These are phyloP conservation scores for Eupsittula cactorum DNA, from an alignment of 2,113 vertebrate species.

Conservation along the genomic window DNA sequence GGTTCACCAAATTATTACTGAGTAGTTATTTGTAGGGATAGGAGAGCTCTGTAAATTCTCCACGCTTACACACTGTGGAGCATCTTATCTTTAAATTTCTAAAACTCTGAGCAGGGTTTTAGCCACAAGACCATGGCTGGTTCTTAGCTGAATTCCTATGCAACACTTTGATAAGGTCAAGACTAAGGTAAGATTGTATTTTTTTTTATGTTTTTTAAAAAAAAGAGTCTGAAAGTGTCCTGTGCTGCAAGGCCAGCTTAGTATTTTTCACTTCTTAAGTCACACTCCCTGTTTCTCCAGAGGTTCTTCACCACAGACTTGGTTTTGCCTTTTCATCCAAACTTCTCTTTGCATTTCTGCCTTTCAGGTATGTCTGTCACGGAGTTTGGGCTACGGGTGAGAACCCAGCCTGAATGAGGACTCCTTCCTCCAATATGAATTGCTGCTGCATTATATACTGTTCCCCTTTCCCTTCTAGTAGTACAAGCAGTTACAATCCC, in stretches of 20 bases:
- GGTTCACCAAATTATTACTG: background rate
- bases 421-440: background rate
- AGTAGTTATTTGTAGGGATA: background rate
- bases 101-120: background rate
- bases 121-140: background rate
- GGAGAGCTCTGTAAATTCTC: background rate
- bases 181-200: background rate
- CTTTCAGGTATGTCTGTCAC: background rate
- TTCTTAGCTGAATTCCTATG: background rate
- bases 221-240: background rate
- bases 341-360: background rate
- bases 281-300: background rate
- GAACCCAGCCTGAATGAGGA: background rate
- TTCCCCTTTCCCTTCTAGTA: background rate
- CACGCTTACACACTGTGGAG: background rate
- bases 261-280: background rate
- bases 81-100: constrained; percentile 7
- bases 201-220: background rate
- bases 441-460: too few relatives aligned
- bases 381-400: background rate
- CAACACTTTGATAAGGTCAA: background rate
- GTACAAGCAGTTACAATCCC: background rate
- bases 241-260: background rate
- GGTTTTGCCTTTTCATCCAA: background rate
- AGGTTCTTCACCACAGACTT: background rate